Conservation (phyloP, 2,888 invertebrate species). For the Caenorhabditis sp. region DNA sequence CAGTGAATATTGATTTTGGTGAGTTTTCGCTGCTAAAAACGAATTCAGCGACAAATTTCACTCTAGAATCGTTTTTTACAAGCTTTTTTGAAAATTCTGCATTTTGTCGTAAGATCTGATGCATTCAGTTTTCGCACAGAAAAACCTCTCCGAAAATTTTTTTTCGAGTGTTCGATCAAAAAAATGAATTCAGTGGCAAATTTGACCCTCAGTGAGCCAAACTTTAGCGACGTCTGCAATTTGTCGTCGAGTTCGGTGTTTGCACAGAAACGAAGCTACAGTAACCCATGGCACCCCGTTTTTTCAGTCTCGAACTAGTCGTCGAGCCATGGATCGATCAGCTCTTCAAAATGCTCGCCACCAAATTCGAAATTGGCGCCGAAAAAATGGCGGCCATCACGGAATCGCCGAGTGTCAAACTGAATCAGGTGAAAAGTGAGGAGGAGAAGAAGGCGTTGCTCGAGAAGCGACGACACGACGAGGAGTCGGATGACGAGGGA, state of each 20-base stretch:
- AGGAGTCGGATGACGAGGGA: slow-evolving; percentile 44
- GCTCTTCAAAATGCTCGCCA: slow-evolving; percentile 78
- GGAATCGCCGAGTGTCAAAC: slow-evolving; percentile 40
- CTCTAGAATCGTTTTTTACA: no score
- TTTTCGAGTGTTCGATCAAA: no score
- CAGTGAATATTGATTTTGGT: no score
- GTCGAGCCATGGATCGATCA: slow-evolving; percentile 86
- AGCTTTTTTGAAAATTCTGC: no score
- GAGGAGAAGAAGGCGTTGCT: slow-evolving; percentile 58
- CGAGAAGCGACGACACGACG: slow-evolving; percentile 25
- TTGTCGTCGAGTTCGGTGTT: neutral
- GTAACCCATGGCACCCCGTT: neutral
- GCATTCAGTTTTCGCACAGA: neutral
- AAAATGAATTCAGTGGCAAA: neutral
- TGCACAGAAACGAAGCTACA: neutral
- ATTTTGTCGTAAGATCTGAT: no score
- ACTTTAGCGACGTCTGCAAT: neutral
- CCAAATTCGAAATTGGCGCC: slow-evolving; percentile 51
- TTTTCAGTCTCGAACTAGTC: slow-evolving; percentile 84
- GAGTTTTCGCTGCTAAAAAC: no score
- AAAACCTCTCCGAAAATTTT: no score
- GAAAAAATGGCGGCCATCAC: slow-evolving; percentile 58
- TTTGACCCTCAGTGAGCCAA: neutral
- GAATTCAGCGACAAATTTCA: no score
- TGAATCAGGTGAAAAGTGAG: slow-evolving; percentile 60